Conservation (phyloP, 2,113 vertebrate species). For the Hemibagrus wyckioides region DNA sequence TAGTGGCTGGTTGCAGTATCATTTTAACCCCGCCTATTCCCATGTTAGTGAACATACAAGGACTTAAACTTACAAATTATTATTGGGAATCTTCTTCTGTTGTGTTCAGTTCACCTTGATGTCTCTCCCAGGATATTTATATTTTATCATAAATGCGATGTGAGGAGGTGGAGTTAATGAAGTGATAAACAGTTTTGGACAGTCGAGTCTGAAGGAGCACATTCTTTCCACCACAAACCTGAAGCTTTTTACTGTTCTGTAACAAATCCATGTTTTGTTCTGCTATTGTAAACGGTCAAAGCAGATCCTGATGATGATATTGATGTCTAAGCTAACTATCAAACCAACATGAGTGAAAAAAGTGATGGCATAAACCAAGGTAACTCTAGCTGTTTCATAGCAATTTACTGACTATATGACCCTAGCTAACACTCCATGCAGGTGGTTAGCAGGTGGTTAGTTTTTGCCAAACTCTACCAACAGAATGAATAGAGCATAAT, state of each 20-base stretch:
- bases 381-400: neutral
- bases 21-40: neutral
- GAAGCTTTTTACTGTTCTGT: neutral
- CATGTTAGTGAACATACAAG: neutral
- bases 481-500: neutral
- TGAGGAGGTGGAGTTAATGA: too few relatives aligned
- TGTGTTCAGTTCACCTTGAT: too few relatives aligned
- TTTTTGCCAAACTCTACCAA: neutral
- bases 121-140: neutral
- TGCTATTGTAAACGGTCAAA: neutral
- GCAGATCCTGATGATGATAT: neutral
- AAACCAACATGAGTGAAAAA: neutral
- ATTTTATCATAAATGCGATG: neutral
- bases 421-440: neutral
- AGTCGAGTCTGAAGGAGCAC: too few relatives aligned
- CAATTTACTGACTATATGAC: neutral
- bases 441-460: too few relatives aligned
- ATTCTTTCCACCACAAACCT: too few relatives aligned
- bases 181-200: too few relatives aligned
- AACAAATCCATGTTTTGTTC: neutral
- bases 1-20: too few relatives aligned
- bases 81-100: too few relatives aligned
- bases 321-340: neutral
- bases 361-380: neutral
- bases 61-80: too few relatives aligned